Conservation (phyloP, 2,888 invertebrate genomes). For the Gasteruption jaculator region DNA sequence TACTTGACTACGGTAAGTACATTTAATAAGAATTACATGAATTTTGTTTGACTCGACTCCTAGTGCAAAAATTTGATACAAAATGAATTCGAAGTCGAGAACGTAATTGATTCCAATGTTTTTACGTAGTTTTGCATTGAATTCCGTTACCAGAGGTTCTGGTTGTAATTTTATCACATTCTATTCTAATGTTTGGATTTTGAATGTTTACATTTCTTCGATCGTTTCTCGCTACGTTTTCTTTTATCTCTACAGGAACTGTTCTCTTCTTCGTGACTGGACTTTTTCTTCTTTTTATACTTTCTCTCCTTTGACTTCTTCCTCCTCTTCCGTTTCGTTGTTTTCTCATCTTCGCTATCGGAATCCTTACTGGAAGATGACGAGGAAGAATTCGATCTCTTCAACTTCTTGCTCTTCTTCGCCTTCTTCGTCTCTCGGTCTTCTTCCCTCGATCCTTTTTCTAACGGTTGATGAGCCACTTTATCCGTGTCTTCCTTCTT, state of each 20-base stretch:
- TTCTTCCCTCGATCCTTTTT: constrained; percentile 15
- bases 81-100: too few species aligned
- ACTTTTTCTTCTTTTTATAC: constrained; percentile 30
- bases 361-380: constrained; percentile 26
- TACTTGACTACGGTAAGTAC: constrained; percentile 77
- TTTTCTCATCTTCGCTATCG: constrained; percentile 23
- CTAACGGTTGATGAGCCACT: neutral
- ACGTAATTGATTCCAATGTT: too few species aligned
- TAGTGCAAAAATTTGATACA: too few species aligned
- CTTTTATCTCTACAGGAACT: constrained; percentile 27
- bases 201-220: constrained; percentile 44
- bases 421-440: constrained; percentile 36
- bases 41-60: too few species aligned
- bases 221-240: constrained; percentile 28
- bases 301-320: constrained; percentile 32
- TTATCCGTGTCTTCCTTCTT: constrained; percentile 20
- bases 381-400: constrained; percentile 41
- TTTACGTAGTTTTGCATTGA: too few species aligned
- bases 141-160: too few species aligned
- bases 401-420: constrained; percentile 39
- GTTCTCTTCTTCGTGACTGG: constrained; percentile 26
- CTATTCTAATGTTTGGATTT: constrained; percentile 34
- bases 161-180: too few species aligned
- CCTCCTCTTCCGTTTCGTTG: constrained; percentile 36
- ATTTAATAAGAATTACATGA: too few species aligned